Percentiles rank a stretch among this genome's conserved stretches.
Evolutionary conservation across 2,888 invertebrate species (phyloP).

Genomic region (Coremacera marginata): DNA sequence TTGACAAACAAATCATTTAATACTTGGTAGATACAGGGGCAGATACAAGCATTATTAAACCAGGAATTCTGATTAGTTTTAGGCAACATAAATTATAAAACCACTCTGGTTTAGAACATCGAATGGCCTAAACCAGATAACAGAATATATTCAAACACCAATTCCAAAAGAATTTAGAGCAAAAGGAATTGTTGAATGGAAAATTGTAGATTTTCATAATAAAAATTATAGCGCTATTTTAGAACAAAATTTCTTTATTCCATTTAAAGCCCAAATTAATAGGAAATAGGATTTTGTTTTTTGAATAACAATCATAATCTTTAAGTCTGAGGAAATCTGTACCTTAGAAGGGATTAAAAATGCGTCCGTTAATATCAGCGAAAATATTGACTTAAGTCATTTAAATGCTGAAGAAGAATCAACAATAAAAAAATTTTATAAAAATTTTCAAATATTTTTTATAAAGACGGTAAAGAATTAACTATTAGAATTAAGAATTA

Average conservation of each 20-base stretch:
- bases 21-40: neutral
- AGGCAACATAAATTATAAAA: neutral
- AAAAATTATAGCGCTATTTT: neutral
- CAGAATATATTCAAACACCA: neutral
- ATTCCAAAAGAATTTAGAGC: neutral
- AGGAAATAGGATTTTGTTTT: neutral
- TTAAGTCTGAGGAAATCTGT: neutral
- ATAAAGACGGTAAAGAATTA: slow-evolving; percentile 1
- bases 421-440: no score
- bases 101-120: neutral
- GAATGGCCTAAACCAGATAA: slow-evolving; percentile 2
- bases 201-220: neutral
- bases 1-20: neutral
- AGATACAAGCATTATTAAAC: slow-evolving; percentile 1
- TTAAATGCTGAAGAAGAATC: slow-evolving; percentile 32
- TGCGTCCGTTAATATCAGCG: neutral
- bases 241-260: slow-evolving; percentile 5
- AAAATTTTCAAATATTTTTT: no score
- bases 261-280: slow-evolving; percentile 32
- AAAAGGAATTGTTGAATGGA: neutral
- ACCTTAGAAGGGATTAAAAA: neutral
- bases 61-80: neutral
- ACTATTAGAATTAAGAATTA: no score
- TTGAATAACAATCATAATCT: neutral
- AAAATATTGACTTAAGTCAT: slow-evolving; percentile 16